Evolutionary conservation across 2,797 vertebrate species (phyloP).

Genomic region (Salmo trutta): DNA sequence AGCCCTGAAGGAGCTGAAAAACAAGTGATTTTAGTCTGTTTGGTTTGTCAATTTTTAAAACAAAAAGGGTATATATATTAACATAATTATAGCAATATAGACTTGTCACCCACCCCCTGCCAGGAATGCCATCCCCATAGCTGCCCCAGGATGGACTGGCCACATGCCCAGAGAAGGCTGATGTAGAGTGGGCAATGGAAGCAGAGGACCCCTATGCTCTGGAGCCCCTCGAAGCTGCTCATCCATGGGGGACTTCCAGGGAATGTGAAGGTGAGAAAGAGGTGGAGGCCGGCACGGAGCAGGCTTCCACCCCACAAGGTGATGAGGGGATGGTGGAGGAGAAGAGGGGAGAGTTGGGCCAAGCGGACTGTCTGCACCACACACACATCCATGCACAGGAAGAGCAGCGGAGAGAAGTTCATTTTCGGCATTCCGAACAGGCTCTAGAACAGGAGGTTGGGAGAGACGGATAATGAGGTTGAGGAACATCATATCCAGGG

Average conservation of each 20-base stretch:
- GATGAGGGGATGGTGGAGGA: constrained; percentile 52
- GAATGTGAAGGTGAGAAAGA: constrained; percentile 38
- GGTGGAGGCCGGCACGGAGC: constrained; percentile 44
- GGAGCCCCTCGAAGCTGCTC: constrained; percentile 49
- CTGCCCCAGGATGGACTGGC: constrained; percentile 44
- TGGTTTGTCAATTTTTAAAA: background rate
- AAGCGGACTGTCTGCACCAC: constrained; percentile 51
- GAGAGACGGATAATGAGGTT: background rate
- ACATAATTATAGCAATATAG: background rate
- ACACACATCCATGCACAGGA: constrained; percentile 68
- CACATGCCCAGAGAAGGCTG: constrained; percentile 62
- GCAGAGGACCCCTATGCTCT: constrained; percentile 68
- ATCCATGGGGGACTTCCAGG: constrained; percentile 48
- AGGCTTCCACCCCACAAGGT: constrained; percentile 68
- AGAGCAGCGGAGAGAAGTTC: constrained; percentile 56
- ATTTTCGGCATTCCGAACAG: constrained; percentile 58
- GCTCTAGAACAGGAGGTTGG: constrained; percentile 29
- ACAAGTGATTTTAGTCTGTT: background rate
- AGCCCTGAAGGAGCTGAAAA: constrained; percentile 74
- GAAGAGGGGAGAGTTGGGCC: constrained; percentile 54
- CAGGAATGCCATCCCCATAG: constrained; percentile 74
- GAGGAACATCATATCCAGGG: background rate
- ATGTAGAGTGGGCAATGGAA: constrained; percentile 76
- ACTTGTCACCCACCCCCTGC: constrained; percentile 62
- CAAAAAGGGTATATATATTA: background rate